Conservation (phyloP, 1,140 invertebrate species). For the Cepaea nemoralis region DNA sequence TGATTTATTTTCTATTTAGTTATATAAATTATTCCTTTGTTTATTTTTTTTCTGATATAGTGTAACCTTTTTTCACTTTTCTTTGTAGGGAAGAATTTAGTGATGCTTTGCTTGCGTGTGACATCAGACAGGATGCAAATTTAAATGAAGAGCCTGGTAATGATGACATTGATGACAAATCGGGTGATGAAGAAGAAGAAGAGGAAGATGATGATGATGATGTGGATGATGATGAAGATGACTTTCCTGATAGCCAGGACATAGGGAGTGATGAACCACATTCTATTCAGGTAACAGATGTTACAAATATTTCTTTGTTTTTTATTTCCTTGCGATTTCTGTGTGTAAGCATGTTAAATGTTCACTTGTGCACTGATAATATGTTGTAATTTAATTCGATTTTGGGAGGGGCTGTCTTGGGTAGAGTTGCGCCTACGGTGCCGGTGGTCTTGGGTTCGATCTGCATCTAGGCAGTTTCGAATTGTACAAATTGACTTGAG, state of each 20-base stretch:
- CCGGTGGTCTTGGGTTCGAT: no score
- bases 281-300: conserved; percentile 15
- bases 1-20: not conserved
- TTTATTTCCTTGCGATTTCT: no score
- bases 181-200: conserved; percentile 59
- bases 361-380: no score
- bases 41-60: not conserved
- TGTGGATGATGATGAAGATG: conserved; percentile 54
- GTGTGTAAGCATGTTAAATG: no score
- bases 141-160: conserved; percentile 1
- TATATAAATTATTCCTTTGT: not conserved
- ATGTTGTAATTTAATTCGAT: no score
- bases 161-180: conserved; percentile 40
- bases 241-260: conserved; percentile 50
- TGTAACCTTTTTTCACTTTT: no score
- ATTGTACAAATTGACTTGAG: no score
- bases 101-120: conserved; percentile 30
- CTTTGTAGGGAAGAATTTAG: conserved; percentile 14
- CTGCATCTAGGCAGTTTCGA: no score
- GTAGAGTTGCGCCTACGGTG: no score
- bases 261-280: conserved; percentile 39
- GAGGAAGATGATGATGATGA: conserved; percentile 39
- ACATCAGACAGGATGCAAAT: not conserved
- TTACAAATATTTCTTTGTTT: not conserved
- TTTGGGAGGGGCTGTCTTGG: no score